Evolutionary conservation across 1,140 invertebrate species (phyloP), one percentile per base, ranked within the genome.

Genomic region (Orchestia grillus): DNA sequence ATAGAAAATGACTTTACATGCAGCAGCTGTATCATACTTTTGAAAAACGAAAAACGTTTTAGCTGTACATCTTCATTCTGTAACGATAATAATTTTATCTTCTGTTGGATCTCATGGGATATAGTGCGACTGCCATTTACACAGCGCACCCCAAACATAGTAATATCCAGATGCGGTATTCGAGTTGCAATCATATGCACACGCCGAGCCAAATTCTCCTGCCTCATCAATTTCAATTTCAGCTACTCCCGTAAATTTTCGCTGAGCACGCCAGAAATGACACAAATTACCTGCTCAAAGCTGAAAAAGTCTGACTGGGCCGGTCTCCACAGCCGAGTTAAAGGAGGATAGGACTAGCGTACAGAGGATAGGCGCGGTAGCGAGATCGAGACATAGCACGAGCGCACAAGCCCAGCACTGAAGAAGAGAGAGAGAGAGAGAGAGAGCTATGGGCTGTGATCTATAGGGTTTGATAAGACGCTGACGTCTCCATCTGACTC

Each of bases 401-500:
- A 36, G 62, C 28, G 62, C 62, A 77, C 36, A 36, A 36, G 62
- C 28, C 28, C 62, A 77, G 62, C 1, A 8, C 62, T 42, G 41
- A 11, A 91, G 88, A 19, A 91, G 88, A 43, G 41, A 88, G 87
- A 91, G 88, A 44, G 41, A 91, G 44, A 91, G 28, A 44, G 44
- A 23, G 88, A 91, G 88, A 91, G 62, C 62, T 77, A 77, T 77
- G 92, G 40, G 92, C 92, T 47, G 92, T 94, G 92, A 94, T 94
- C 92, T 94, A 94, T 94, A 94, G 92, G 43, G 92, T 94, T 94
- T 94, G 92, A 94, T 94, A 94, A 47, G 43, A 94, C 92, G 44
- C 92, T 94, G 92, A 94, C 92, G 47, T 94, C 92, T 94, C 92
- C 92, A 94, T 94, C 92, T 94, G 92, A 94, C 92, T 44, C 92